A percentile compares a stretch with the other conserved stretches of the same genome.
phyloP scores from a whole-genome alignment of 2,888 invertebrate genomes.

The Cryptocheilus praepositus region DNA sequence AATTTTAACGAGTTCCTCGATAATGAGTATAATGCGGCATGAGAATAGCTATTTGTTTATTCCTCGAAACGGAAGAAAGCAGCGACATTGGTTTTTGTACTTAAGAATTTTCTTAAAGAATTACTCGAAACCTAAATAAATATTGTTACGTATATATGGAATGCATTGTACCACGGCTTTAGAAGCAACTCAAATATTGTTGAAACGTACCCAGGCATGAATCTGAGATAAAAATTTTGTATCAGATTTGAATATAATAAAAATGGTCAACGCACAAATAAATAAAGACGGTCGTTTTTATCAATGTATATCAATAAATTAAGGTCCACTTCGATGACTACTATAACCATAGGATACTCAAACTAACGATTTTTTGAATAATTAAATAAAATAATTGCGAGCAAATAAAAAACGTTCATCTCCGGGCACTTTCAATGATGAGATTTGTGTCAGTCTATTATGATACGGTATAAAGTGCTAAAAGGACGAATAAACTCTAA shows the following conservation, averaged over 20 bases:
- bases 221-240: background rate
- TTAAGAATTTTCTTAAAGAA: conserved; percentile 25
- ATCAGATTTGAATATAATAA: background rate
- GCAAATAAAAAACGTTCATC: background rate
- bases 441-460: too few species aligned
- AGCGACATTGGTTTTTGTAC: conserved; percentile 27
- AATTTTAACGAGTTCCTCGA: background rate
- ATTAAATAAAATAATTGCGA: too few species aligned
- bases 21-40: too few species aligned
- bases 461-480: too few species aligned
- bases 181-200: background rate
- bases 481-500: too few species aligned
- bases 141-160: background rate
- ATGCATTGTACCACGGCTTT: background rate
- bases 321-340: too few species aligned
- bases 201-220: background rate
- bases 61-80: conserved; percentile 3
- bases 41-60: background rate
- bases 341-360: too few species aligned
- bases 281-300: too few species aligned
- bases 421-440: background rate
- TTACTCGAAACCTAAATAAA: conserved; percentile 20
- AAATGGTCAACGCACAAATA: too few species aligned
- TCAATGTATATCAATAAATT: too few species aligned
- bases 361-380: too few species aligned